A percentile compares a stretch with the other conserved stretches of the same genome.
These are phyloP conservation scores for Acanthurus lineatus DNA, from an alignment of 2,797 vertebrate species.

Conservation along the genomic window DNA sequence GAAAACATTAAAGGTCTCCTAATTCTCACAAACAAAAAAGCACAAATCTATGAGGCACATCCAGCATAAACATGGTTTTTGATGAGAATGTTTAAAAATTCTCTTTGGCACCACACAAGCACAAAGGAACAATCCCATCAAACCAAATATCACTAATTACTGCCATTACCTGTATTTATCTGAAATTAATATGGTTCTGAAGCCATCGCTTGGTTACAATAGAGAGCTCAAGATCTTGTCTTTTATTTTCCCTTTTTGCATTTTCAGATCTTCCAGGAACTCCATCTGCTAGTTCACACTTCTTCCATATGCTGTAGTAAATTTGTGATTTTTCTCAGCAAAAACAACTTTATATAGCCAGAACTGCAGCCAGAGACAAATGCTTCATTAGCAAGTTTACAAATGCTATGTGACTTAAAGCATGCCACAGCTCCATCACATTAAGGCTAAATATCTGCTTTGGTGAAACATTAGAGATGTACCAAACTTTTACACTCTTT, in stretches of 20 bases:
- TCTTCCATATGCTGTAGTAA: conserved; percentile 3
- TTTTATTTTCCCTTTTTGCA: background rate
- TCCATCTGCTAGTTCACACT: background rate
- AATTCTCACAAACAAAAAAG: conserved; percentile 26
- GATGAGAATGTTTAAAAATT: conserved; percentile 1
- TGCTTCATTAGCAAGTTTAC: background rate
- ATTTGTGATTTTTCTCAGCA: background rate
- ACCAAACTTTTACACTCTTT: background rate
- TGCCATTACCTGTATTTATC: background rate
- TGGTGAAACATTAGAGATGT: background rate
- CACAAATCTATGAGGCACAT: conserved; percentile 13
- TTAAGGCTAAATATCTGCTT: background rate
- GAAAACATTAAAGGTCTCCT: conserved; percentile 21
- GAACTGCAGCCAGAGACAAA: background rate
- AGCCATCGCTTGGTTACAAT: background rate
- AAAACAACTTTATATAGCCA: background rate
- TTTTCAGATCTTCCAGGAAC: background rate
- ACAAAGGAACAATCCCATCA: background rate
- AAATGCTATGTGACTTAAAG: background rate
- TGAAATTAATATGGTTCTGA: background rate
- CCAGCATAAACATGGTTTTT: conserved; percentile 23
- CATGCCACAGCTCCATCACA: background rate
- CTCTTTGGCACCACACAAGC: background rate
- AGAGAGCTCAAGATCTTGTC: background rate
- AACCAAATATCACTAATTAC: background rate